Percentiles rank a stretch among this genome's conserved stretches.
Evolutionary conservation across 2,113 vertebrate genomes (phyloP).

Genomic region (Hydropotes inermis): DNA sequence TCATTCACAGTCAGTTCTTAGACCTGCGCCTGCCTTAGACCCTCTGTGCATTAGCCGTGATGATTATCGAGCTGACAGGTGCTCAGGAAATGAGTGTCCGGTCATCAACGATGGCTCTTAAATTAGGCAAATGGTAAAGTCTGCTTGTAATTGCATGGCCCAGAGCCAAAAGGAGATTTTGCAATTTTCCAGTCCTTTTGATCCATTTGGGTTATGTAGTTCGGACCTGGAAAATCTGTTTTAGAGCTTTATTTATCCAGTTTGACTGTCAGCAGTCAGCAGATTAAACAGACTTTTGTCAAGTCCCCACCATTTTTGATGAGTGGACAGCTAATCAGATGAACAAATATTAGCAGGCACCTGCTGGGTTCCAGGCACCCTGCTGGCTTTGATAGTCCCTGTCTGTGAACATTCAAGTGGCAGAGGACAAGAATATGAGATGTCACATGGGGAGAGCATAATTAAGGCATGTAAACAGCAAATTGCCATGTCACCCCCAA

Average conservation of each 20-base stretch:
- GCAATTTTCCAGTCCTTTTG: slow-evolving; percentile 40
- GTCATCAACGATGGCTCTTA: neutral
- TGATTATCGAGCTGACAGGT: neutral
- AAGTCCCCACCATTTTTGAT: neutral
- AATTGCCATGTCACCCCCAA: neutral
- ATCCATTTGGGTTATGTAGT: neutral
- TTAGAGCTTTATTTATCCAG: neutral
- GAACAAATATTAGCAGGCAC: neutral
- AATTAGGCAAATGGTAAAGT: neutral
- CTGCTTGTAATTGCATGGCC: neutral
- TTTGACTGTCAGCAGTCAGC: neutral
- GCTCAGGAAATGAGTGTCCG: neutral
- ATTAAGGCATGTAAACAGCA: neutral
- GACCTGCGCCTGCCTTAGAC: neutral
- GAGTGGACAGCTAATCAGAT: slow-evolving; percentile 17
- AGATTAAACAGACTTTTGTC: slow-evolving; percentile 5
- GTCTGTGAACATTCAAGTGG: neutral
- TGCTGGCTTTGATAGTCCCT: neutral
- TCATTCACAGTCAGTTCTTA: neutral
- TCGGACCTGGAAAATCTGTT: slow-evolving; percentile 10
- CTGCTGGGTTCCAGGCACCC: neutral
- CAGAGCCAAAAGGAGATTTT: slow-evolving; percentile 29
- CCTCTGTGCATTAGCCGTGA: rapidly evolving
- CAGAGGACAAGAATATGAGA: neutral
- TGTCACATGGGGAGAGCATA: neutral